Evolutionary conservation across 1,140 invertebrate species (phyloP), one percentile per base, ranked within the genome.

Genomic region (Solen grandis): DNA sequence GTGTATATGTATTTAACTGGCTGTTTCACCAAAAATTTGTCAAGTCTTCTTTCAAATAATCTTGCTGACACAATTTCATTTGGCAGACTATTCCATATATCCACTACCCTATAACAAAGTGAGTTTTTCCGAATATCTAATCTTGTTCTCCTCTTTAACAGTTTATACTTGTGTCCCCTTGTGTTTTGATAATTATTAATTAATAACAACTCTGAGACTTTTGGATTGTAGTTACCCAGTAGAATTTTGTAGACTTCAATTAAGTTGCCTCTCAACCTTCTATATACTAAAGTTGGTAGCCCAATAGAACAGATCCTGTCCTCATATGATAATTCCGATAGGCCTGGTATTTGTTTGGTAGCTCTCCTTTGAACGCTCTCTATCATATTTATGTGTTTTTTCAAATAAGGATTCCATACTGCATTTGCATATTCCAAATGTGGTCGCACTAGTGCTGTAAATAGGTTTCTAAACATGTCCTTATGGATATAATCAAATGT

Each of bases 321-420:
- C 52, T 27, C 14, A 41, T 82, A 82, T 19, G 16, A 13, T 29
- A 72, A 25, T 19, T 79, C 33, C 41, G 22, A 54, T 59, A 84
- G 4, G 38, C 36, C 0, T 29, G 52, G 46, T 13, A 74, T 31
- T 29, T 81, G 33, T 78, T 75, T 83, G 0, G 66, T 83, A 19
- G 81, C 66, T 27, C 77, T 52, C 31, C 77, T 41, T 60, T 85
- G 84, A 2, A 83, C 69, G 36, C 72, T 70, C 63, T 85, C 80
- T 33, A 85, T 76, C 13, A 14, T 54, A 5, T 74, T 63, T n/a
- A 72, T 70, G 33, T 76, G 62, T 19, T 62, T 74, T 29, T 65
- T 69, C 14, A 46, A 57, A 5, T 41, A 27, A 25, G 69, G 83
- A 25, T 5, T 52, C 83, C 62, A 82, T 29, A 78, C 74, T 38